Evolutionary conservation across 2,113 vertebrate species (phyloP), one percentile per base, ranked within the genome.

Genomic region (Lichenostomus cassidix): DNA sequence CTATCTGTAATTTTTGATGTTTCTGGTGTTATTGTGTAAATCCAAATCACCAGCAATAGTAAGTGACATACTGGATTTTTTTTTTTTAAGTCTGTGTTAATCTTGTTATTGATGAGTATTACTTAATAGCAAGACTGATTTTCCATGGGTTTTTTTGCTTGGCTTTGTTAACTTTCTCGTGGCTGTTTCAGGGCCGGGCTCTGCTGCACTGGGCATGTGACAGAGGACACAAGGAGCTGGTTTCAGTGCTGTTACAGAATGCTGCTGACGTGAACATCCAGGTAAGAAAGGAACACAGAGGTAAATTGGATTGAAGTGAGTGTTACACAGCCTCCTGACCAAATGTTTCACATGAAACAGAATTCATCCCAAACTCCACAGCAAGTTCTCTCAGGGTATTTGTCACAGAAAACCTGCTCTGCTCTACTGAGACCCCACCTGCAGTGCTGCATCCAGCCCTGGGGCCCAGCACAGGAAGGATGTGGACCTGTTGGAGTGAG

Each of bases 141-240:
- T 74, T 39, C 15, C 15, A 9, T 46, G 31, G 8, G 2, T 3
- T 44, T 74, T 46, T 68, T 76, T 75, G 15, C 16, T 62, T 79
- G 25, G 6, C 44, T 74, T 74, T 65, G 29, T 93, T 84, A 87
- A 74, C 81, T 93, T 92, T 83, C 46, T 50, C 60, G 75, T 94
- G 92, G 58, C 75, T 89, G 46, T 93, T 98, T 53, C 95, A 99
- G 99, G 99, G 99, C 29, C 98, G 99, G 89, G 98, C 98, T 67
- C 98, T 99, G 41, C 98, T 99, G 60, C 99, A 99, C 89, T 99
- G 99, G 99, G 98, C 99, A 0, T 99, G 99, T 74, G 99, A 99
- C 94, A 97, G 99, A 97, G 99, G 99, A 94, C 99, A 99, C 96
- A 99, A 99, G 95, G 99, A 99, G 52, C 97, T 99, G 92, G 99